Percentiles rank a stretch among this genome's conserved stretches.
Evolutionary conservation across 2,797 vertebrate species (phyloP).

Genomic region (Enteromius treurensis): DNA sequence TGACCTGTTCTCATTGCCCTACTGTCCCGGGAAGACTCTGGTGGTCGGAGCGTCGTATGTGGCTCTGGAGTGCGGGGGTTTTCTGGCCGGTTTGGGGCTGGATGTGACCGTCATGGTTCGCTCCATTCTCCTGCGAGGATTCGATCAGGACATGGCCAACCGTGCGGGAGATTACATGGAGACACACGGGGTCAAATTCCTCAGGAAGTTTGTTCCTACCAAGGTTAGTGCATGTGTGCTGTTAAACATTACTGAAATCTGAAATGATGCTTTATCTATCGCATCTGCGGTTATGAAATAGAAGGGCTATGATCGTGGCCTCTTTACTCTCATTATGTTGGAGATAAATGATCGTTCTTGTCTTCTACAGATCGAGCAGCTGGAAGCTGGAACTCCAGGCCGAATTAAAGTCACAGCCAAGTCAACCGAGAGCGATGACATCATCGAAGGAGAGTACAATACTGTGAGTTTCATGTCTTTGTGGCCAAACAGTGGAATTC

Average conservation of each 20-base stretch:
- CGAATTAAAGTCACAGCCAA: slow-evolving; percentile 89
- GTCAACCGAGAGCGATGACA: slow-evolving; percentile 83
- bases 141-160: slow-evolving; percentile 96
- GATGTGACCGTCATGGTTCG: slow-evolving; percentile 95
- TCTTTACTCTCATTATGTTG: neutral
- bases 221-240: slow-evolving; percentile 74
- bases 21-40: slow-evolving; percentile 94
- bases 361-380: slow-evolving; percentile 82
- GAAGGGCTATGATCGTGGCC: neutral
- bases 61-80: slow-evolving; percentile 93
- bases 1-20: slow-evolving; percentile 91
- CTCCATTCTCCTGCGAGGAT: slow-evolving; percentile 92
- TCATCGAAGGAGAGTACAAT: slow-evolving; percentile 88
- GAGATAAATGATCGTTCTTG: neutral
- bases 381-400: slow-evolving; percentile 90
- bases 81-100: slow-evolving; percentile 89
- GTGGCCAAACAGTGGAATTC: too few relatives aligned
- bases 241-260: neutral
- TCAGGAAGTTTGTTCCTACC: slow-evolving; percentile 85
- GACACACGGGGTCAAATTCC: slow-evolving; percentile 87
- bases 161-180: slow-evolving; percentile 90
- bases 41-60: slow-evolving; percentile 94
- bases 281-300: neutral
- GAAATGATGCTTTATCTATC: neutral
- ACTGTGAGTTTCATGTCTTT: slow-evolving; percentile 79